Conservation (phyloP, 1,140 invertebrate species). For the Uloborus diversus region DNA sequence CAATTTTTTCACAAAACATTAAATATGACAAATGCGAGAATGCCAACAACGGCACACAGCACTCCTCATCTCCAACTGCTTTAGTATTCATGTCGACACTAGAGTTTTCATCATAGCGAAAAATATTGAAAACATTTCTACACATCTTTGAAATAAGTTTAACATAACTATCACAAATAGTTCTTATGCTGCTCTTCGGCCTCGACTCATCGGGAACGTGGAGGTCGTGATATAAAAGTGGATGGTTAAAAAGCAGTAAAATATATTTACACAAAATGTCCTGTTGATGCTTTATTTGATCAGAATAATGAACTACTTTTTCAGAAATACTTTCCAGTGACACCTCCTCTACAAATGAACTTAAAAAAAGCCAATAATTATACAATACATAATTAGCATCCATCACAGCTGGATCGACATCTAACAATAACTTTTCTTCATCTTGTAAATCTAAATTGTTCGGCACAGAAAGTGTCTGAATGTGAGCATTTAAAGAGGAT, state of each 20-base stretch:
- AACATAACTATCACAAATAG: neutral
- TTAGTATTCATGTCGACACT: neutral
- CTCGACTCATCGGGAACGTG: neutral
- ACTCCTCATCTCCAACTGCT: neutral
- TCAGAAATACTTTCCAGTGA: neutral
- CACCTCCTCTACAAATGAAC: conserved; percentile 33
- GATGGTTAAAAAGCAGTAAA: conserved; percentile 19
- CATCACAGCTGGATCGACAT: conserved; percentile 18
- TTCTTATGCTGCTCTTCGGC: conserved; percentile 18
- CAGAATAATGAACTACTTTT: neutral
- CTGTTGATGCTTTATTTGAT: neutral
- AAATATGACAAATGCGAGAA: conserved; percentile 26
- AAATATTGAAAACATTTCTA: conserved; percentile 35
- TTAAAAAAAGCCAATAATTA: conserved; percentile 15
- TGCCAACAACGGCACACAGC: conserved; percentile 5
- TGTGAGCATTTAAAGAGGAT: conserved; percentile 26
- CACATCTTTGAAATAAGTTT: conserved; percentile 1
- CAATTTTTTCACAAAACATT: conserved; percentile 45
- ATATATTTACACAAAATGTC: conserved; percentile 22
- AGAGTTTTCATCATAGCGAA: neutral
- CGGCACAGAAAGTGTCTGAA: conserved; percentile 22
- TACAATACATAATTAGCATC: conserved; percentile 11
- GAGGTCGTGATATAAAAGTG: conserved; percentile 37
- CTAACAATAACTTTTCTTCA: conserved; percentile 32
- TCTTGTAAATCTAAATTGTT: conserved; percentile 23